Percentiles rank a stretch among this genome's conserved stretches.
Evolutionary conservation across 2,888 invertebrate species (phyloP).

Genomic region (Lasioglossum marginatum): DNA sequence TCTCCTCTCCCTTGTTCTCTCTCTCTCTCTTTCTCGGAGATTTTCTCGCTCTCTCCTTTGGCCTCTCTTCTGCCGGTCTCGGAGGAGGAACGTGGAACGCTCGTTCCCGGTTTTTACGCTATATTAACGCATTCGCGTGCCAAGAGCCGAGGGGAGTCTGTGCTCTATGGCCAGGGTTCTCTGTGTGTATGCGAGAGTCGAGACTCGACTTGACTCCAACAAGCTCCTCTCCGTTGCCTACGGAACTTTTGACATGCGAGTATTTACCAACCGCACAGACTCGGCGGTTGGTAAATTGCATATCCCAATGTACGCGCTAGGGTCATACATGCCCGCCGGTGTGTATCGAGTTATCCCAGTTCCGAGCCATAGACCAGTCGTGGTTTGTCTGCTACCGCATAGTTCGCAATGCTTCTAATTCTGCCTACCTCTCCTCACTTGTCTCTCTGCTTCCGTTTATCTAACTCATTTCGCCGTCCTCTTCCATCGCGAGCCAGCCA

Average conservation of each 20-base stretch:
- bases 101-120: constrained; percentile 35
- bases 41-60: background rate
- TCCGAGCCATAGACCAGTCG: constrained; percentile 65
- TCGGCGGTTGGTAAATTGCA: constrained; percentile 71
- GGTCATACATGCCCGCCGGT: constrained; percentile 60
- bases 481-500: background rate
- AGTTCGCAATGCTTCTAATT: constrained; percentile 73
- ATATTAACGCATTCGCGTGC: constrained; percentile 52
- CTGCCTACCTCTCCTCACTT: constrained; percentile 49
- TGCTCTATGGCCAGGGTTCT: constrained; percentile 22
- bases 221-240: constrained; percentile 20
- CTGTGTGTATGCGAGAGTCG: background rate
- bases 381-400: constrained; percentile 68
- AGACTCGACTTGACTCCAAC: constrained; percentile 20
- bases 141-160: constrained; percentile 31
- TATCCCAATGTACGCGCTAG: constrained; percentile 68
- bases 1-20: background rate
- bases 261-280: constrained; percentile 63
- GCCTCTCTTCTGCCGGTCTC: background rate
- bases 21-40: background rate
- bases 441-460: constrained; percentile 32
- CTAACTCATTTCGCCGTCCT: constrained; percentile 33
- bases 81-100: background rate
- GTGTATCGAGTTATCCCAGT: constrained; percentile 73
- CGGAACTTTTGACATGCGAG: constrained; percentile 68